A percentile compares a stretch with the other conserved stretches of the same genome.
Conservation (phyloP, 2,113 vertebrate species). For the Callionymus lyra region DNA sequence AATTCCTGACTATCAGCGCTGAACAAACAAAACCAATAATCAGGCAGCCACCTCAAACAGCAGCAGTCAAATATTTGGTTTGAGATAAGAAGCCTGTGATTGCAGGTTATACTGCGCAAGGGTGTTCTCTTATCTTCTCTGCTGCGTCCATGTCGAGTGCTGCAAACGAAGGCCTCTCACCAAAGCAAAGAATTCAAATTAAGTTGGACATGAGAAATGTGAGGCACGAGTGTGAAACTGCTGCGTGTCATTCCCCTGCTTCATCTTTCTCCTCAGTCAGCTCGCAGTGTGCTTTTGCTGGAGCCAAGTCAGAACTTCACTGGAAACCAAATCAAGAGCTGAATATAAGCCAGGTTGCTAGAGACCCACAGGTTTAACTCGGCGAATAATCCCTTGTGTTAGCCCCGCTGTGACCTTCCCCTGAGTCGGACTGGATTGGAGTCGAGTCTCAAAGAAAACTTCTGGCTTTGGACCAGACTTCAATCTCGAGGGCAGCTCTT, state of each 20-base stretch:
- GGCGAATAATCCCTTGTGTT: slow-evolving; percentile 25
- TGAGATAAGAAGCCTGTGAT: slow-evolving; percentile 45
- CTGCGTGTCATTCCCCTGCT: slow-evolving; percentile 2
- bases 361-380: slow-evolving; percentile 2
- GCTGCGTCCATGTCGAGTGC: background rate
- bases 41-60: slow-evolving; percentile 33
- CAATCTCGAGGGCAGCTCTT: slow-evolving; percentile 15
- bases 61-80: slow-evolving; percentile 53
- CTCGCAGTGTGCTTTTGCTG: too few species aligned
- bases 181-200: background rate
- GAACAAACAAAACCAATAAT: slow-evolving; percentile 47
- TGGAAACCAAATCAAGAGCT: slow-evolving; percentile 20
- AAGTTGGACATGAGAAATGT: background rate
- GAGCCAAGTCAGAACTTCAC: slow-evolving; percentile 1
- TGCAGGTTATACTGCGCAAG: slow-evolving; percentile 14
- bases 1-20: slow-evolving; percentile 21
- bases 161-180: too few species aligned
- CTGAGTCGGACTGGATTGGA: slow-evolving; percentile 5
- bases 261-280: background rate
- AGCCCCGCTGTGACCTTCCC: slow-evolving; percentile 23
- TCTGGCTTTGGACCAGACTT: slow-evolving; percentile 15
- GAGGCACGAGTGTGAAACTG: background rate
- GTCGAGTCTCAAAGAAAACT: slow-evolving; percentile 26
- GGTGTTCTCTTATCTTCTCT: slow-evolving; percentile 24
- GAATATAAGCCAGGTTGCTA: slow-evolving; percentile 21